Evolutionary conservation across 2,113 vertebrate genomes (phyloP), one percentile per base, ranked within the genome.

Genomic region (Hydrolagus affinis): DNA sequence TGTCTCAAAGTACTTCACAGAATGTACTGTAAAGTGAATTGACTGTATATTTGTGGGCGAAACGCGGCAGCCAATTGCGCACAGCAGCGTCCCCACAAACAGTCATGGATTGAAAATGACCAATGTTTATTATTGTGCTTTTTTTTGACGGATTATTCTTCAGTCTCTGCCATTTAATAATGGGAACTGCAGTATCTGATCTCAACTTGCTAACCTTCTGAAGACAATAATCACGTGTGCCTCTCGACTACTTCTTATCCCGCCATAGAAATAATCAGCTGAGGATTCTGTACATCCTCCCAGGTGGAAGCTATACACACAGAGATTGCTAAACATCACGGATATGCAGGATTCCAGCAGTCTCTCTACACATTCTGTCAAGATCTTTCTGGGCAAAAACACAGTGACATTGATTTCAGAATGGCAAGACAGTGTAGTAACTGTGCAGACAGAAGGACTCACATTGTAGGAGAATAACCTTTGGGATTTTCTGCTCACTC

Each of bases 101-200:
- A n/a, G n/a, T n/a, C n/a, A n/a, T n/a, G n/a, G n/a, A n/a, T n/a
- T n/a, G n/a, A n/a, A n/a, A n/a, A n/a, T n/a, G n/a, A n/a, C n/a
- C n/a, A n/a, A n/a, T n/a, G n/a, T n/a, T n/a, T n/a, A n/a, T n/a
- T n/a, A n/a, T n/a, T n/a, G n/a, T n/a, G n/a, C n/a, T n/a, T n/a
- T n/a, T n/a, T n/a, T n/a, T n/a, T n/a, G n/a, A n/a, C n/a, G n/a
- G n/a, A n/a, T n/a, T n/a, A n/a, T n/a, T n/a, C 78, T 62, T 83
- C 11, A 17, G 62, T 15, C 25, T 4, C 0, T 28, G n/a, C 59
- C 8, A 32, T n/a, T 75, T 44, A 44, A 44, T 44, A 44, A 44
- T 44, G 30, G 56, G 8, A 56, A n/a, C 28, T n/a, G n/a, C n/a
- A n/a, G n/a, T 75, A 75, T 75, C 73, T 75, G 73, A 75, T 75